Conservation (phyloP, 2,797 vertebrate genomes). For the Arnoldichthys spilopterus region DNA sequence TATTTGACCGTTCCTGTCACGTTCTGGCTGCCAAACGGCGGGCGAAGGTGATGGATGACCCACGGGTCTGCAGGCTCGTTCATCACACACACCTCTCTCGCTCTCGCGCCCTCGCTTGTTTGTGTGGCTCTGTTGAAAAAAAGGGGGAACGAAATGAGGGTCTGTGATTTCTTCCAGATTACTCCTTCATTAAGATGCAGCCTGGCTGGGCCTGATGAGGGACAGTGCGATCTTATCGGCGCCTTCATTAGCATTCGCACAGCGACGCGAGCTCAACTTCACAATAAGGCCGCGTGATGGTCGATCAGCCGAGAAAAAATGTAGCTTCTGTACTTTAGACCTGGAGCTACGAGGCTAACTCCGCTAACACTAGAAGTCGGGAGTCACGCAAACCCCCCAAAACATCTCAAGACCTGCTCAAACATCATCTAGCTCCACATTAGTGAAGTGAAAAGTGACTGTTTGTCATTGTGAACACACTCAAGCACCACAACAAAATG, state of each 20-base stretch:
- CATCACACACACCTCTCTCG: conserved; percentile 63
- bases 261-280: not conserved
- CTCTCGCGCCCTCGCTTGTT: conserved; percentile 59
- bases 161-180: conserved; percentile 66
- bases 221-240: not conserved
- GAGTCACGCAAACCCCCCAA: too few relatives aligned
- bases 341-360: too few relatives aligned
- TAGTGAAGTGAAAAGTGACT: too few relatives aligned
- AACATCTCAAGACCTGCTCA: too few relatives aligned
- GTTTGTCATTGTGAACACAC: too few relatives aligned
- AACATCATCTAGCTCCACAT: too few relatives aligned
- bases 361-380: too few relatives aligned
- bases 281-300: too few relatives aligned
- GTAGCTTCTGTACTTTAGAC: too few relatives aligned
- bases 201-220: conserved; percentile 9
- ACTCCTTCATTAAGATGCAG: conserved; percentile 58
- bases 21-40: conserved; percentile 65
- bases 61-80: conserved; percentile 62
- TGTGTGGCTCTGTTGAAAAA: conserved; percentile 61
- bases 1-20: conserved; percentile 80
- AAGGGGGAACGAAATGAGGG: conserved; percentile 46
- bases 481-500: too few relatives aligned
- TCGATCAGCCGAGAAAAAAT: too few relatives aligned
- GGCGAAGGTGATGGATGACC: conserved; percentile 76
- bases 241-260: not conserved